Base-by-base conservation (phyloP, 2,113 vertebrate species). In the Dinomys branickii region DNA sequence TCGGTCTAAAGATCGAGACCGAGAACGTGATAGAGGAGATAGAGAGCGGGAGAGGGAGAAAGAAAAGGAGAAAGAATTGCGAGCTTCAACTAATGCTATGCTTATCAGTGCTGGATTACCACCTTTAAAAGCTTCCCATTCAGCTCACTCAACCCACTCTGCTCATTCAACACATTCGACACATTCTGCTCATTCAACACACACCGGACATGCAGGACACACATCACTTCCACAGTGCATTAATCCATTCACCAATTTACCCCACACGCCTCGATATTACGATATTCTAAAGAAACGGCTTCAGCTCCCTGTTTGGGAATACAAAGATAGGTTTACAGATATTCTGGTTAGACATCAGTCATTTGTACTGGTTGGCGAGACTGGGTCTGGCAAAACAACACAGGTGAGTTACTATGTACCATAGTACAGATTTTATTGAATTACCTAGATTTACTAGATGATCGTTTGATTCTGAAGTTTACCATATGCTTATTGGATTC, bases 331-430 rank as follows among this genome's bases (percentile, higher is more conserved):
- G 71, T 99, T 99, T 98, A 99, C 98, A 0, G 99, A 99, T 96
- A 99, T 99, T 98, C 98, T 99, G 96, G 98, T 99, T 88, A 98
- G 98, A 63, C 98, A 99, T 98, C 99, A 99, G 98, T 99, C 99
- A 50, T 99, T 99, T 97, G 99, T 99, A 84, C 98, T 99, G 84
- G 99, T 99, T 59, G 99, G 99, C 96, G 99, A 99, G 98, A 99
- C 99, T 2, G 99, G 99, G 30, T 99, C 99, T 94, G 99, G 99
- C 94, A 99, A 99, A 98, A 99, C 99, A 97, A 99, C 99, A 88
- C 99, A 99, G 99, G 99, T 99, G 94, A 98, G 98, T 97, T 97
- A 85, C 33, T 95, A 30, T 3, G 8, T 93, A 0, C 47, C 1
- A 3, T 71, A 24, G 56, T 52, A 35, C 2, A 1, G 82, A 63